Percentiles rank a stretch among this genome's conserved stretches.
Evolutionary conservation across 2,797 vertebrate species (phyloP).

Genomic region (Enteromius viviparus): DNA sequence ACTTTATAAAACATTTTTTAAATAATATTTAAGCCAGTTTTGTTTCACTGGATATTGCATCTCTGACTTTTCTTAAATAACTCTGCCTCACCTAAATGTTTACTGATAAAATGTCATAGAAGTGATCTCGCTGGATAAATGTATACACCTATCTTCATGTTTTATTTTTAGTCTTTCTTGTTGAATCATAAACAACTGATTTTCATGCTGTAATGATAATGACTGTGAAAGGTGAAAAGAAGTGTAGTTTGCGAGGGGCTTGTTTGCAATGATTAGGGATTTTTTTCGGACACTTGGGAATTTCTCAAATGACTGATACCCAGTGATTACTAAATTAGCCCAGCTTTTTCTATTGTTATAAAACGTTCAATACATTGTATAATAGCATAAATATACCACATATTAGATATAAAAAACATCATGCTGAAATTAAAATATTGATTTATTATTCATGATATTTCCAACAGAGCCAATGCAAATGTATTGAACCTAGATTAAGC

Average conservation of each 20-base stretch:
- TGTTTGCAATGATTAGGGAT: background rate
- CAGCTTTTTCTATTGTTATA: background rate
- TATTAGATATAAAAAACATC: background rate
- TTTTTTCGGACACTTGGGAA: background rate
- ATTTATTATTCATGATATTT: background rate
- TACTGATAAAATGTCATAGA: background rate
- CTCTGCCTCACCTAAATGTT: background rate
- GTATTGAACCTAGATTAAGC: background rate
- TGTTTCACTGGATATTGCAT: background rate
- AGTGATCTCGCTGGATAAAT: background rate
- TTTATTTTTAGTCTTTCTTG: background rate
- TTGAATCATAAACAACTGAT: background rate
- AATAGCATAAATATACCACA: background rate
- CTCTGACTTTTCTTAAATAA: background rate
- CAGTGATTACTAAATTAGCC: background rate
- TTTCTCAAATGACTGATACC: background rate
- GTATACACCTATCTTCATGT: background rate
- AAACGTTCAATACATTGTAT: background rate
- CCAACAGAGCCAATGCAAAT: background rate
- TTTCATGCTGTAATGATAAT: background rate
- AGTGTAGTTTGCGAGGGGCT: background rate
- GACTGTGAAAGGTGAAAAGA: background rate
- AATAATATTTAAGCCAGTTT: no score
- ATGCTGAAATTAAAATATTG: background rate
- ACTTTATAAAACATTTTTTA: background rate